These are phyloP conservation scores for Ctenochaetus hawaiiensis DNA, from an alignment of 2,797 vertebrate species.

Conservation along the genomic window DNA sequence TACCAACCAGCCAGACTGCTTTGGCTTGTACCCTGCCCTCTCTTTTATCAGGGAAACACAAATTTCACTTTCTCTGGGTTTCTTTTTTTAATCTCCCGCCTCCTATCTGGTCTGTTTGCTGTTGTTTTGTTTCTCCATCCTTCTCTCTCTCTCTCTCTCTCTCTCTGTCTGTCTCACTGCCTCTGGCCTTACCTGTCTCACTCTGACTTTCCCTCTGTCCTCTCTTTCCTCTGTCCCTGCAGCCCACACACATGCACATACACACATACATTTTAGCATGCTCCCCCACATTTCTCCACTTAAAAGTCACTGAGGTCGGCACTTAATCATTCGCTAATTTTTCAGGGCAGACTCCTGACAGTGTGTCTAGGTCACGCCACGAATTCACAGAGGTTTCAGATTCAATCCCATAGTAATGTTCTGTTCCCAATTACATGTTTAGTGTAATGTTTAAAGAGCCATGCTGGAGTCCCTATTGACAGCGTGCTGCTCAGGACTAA, in stretches of 20 bases:
- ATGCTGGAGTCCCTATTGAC: constrained; percentile 77
- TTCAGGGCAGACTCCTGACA: constrained; percentile 67
- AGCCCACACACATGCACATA: constrained; percentile 23
- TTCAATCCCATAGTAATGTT: constrained; percentile 75
- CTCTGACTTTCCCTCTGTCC: constrained; percentile 1
- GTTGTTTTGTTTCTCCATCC: constrained; percentile 29
- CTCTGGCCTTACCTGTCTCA: not conserved
- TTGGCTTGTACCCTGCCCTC: constrained; percentile 34
- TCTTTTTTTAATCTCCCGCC: constrained; percentile 22
- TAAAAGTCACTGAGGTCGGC: constrained; percentile 64
- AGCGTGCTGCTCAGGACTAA: constrained; percentile 75
- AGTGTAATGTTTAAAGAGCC: constrained; percentile 81
- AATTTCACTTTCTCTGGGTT: constrained; percentile 36
- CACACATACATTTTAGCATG: constrained; percentile 33
- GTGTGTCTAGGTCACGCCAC: constrained; percentile 60
- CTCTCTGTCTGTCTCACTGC: constrained; percentile 5
- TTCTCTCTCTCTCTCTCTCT: not conserved
- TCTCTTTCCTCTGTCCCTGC: constrained; percentile 10
- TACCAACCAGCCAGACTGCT: constrained; percentile 36
- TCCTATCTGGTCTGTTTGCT: constrained; percentile 33
- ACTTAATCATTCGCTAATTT: constrained; percentile 73
- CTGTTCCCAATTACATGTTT: constrained; percentile 78
- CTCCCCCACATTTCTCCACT: constrained; percentile 32
- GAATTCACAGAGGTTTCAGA: constrained; percentile 69
- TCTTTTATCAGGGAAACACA: constrained; percentile 53